These are phyloP conservation scores for Achroia grisella DNA, from an alignment of 1,140 invertebrate genomes.

Conservation along the genomic window DNA sequence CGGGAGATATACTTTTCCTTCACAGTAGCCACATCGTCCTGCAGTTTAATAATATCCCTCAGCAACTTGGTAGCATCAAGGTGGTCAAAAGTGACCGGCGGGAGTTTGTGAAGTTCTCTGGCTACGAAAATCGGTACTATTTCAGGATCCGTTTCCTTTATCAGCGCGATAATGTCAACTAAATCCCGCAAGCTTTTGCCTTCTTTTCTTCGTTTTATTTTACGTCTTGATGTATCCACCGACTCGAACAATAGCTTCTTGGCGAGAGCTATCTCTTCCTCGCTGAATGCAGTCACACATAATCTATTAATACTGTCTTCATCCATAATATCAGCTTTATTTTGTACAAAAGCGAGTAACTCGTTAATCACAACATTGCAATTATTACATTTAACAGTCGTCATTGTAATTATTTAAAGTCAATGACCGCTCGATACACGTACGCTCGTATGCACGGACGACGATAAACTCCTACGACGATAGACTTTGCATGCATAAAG, in stretches of 20 bases:
- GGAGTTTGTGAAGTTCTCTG: conserved; percentile 4
- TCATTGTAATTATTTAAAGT: no score
- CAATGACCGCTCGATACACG: no score
- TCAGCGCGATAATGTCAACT: neutral
- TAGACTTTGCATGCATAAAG: no score
- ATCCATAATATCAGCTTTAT: neutral
- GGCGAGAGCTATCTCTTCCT: neutral
- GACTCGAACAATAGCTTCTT: neutral
- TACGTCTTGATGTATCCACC: neutral
- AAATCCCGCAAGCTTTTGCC: neutral
- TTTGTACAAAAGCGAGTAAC: neutral
- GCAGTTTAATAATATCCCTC: conserved; percentile 2
- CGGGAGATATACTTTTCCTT: neutral
- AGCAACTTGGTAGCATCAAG: conserved; percentile 8
- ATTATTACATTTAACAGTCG: neutral
- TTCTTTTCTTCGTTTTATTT: neutral
- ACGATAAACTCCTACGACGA: no score
- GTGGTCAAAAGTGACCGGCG: conserved; percentile 11
- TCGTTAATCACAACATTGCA: neutral
- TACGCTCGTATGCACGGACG: no score
- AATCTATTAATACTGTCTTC: neutral
- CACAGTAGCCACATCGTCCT: neutral
- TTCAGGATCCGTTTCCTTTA: neutral
- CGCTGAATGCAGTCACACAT: neutral
- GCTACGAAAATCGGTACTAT: conserved; percentile 1